Percentiles rank a stretch among this genome's conserved stretches.
Conservation (phyloP, 2,888 invertebrate species). For the Macaria notata region DNA sequence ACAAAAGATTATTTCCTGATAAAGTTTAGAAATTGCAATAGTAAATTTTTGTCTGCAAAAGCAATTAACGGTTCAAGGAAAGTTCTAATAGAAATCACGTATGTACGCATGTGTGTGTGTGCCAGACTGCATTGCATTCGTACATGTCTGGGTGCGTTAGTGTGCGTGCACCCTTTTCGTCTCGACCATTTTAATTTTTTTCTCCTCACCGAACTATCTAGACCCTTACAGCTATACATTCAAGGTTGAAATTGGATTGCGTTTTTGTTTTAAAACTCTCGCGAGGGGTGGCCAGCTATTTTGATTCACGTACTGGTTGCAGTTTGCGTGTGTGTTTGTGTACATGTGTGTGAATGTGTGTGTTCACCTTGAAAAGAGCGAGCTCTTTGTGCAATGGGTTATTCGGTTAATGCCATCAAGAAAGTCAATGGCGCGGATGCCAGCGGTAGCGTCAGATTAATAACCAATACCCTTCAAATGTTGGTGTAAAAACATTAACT, state of each 20-base stretch:
- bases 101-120: constrained; percentile 46
- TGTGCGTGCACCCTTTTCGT: constrained; percentile 77
- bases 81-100: constrained; percentile 38
- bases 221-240: constrained; percentile 3
- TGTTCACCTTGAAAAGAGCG: constrained; percentile 80
- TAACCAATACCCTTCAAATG: not conserved
- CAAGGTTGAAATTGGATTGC: constrained; percentile 43
- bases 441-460: constrained; percentile 60
- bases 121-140: constrained; percentile 66
- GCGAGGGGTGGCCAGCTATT: constrained; percentile 56
- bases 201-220: constrained; percentile 5
- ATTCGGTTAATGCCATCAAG: constrained; percentile 82
- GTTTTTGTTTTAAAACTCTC: constrained; percentile 18
- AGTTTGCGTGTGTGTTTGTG: constrained; percentile 36
- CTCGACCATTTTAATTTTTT: constrained; percentile 44
- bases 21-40: constrained; percentile 4
- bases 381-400: constrained; percentile 83
- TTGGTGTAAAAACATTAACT: too few relatives aligned
- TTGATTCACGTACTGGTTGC: constrained; percentile 64
- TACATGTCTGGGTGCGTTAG: constrained; percentile 49
- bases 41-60: constrained; percentile 28
- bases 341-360: constrained; percentile 54
- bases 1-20: constrained; percentile 8
- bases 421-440: constrained; percentile 80
- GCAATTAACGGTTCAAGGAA: constrained; percentile 39